Percentiles rank a stretch among this genome's conserved stretches.
Conservation (phyloP, 2,797 vertebrate genomes). For the Capromys pilorides region DNA sequence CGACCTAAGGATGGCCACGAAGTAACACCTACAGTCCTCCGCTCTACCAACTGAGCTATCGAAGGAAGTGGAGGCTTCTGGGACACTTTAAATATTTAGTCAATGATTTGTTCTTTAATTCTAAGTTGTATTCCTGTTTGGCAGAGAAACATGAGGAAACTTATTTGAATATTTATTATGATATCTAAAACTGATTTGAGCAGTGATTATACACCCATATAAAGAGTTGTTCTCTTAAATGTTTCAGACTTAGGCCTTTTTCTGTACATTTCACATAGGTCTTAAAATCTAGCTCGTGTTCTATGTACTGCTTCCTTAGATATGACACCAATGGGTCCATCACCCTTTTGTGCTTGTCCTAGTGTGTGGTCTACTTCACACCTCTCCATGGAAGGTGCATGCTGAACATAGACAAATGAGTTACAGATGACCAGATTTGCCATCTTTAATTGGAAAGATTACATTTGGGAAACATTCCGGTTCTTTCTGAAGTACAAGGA, state of each 20-base stretch:
- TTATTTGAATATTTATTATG: background rate
- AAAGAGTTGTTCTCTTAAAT: background rate
- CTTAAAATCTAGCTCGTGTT: background rate
- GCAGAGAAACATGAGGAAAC: rapidly evolving
- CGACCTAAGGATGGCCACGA: constrained; percentile 79
- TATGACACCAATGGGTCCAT: background rate
- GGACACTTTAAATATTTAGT: background rate
- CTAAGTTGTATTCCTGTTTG: background rate
- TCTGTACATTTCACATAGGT: background rate
- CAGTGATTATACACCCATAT: background rate
- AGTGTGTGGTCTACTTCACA: background rate
- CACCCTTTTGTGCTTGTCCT: background rate
- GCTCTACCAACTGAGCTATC: constrained; percentile 86
- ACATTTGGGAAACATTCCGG: background rate
- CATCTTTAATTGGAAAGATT: background rate
- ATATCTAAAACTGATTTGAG: background rate
- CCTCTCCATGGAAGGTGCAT: background rate
- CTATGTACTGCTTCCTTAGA: background rate
- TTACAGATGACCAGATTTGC: background rate
- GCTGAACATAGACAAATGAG: background rate
- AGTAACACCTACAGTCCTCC: constrained; percentile 73
- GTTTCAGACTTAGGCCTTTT: background rate
- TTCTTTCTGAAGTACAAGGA: background rate
- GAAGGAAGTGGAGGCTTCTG: constrained; percentile 56
- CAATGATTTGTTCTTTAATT: background rate